phyloP scores from a whole-genome alignment of 2,113 vertebrate species.

The Erpornis zantholeuca region DNA sequence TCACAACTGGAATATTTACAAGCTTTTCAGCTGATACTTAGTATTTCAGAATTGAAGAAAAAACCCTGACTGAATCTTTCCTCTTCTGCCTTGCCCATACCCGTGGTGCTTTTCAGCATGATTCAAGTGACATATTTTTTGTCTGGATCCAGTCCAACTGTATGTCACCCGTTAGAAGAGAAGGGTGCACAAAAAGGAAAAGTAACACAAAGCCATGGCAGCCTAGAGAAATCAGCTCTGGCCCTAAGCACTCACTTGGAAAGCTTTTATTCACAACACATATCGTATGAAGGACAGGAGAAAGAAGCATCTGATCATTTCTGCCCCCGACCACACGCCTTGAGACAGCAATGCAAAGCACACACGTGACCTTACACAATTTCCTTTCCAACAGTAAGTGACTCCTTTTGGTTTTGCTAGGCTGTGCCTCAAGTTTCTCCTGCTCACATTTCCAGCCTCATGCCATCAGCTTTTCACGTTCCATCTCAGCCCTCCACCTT shows the following conservation, averaged over 20 bases:
- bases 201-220: neutral
- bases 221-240: neutral
- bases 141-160: neutral
- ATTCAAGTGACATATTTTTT: neutral
- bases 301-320: neutral
- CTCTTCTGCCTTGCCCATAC: neutral
- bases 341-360: neutral
- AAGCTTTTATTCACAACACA: neutral
- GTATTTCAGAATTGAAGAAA: neutral
- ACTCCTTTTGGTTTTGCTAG: neutral
- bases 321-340: neutral
- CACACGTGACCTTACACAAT: rapidly evolving
- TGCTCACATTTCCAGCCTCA: rapidly evolving
- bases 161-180: neutral
- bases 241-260: neutral
- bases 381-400: neutral
- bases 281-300: neutral
- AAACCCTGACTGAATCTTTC: neutral
- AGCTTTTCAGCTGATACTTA: neutral
- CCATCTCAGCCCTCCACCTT: neutral
- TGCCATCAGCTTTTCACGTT: neutral
- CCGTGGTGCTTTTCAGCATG: neutral
- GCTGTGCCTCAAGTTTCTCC: neutral
- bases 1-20: neutral
- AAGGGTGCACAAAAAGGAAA: neutral